Conservation (phyloP, 2,113 vertebrate species). For the human (Homo sapiens) region DNA sequence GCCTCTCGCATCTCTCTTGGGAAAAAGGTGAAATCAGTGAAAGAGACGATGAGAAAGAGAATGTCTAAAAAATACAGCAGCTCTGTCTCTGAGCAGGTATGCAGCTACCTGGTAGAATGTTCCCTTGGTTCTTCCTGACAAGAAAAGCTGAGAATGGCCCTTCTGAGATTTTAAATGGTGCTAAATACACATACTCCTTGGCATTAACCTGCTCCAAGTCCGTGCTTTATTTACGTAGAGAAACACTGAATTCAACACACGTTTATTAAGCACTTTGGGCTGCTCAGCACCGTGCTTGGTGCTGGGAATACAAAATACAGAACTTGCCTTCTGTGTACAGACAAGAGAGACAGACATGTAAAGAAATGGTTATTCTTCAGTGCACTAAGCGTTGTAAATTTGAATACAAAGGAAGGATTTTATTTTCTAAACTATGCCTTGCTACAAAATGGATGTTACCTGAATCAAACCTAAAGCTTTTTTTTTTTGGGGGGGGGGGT, state of each 20-base stretch:
- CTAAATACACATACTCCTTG: no score
- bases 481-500: background rate
- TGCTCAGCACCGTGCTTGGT: background rate
- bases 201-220: background rate
- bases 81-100: slow-evolving; percentile 94
- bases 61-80: slow-evolving; percentile 99
- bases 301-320: background rate
- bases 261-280: background rate
- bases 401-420: background rate
- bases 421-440: background rate
- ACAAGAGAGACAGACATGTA: background rate
- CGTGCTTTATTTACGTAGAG: background rate
- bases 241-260: background rate
- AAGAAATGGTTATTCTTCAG: background rate
- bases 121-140: no score
- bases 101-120: background rate
- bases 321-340: background rate
- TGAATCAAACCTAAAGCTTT: background rate
- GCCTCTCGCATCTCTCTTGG: slow-evolving; percentile 96
- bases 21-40: slow-evolving; percentile 99
- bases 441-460: background rate
- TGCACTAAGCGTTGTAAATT: background rate
- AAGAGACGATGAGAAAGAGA: slow-evolving; percentile 99
- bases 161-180: background rate
- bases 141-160: rapidly evolving